Evolutionary conservation across 2,113 vertebrate genomes (phyloP).

Genomic region (Regulus satrapa): DNA sequence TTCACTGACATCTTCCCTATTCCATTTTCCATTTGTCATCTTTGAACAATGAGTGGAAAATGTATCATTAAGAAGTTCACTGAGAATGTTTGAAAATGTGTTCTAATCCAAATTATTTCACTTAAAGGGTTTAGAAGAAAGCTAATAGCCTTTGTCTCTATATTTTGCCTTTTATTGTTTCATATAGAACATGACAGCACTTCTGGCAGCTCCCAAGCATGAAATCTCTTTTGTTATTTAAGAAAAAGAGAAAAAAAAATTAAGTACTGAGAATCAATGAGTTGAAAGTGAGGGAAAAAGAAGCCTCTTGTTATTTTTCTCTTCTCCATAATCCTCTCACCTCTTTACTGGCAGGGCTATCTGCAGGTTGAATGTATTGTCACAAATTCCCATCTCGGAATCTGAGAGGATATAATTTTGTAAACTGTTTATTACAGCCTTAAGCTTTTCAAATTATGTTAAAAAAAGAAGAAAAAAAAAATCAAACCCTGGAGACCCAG

Average conservation of each 20-base stretch:
- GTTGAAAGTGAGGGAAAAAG: background rate
- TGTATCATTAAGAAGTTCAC: background rate
- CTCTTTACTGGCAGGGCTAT: background rate
- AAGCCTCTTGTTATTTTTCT: background rate
- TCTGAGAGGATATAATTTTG: background rate
- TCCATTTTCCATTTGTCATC: constrained; percentile 72
- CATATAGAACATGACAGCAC: background rate
- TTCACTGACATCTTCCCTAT: constrained; percentile 64
- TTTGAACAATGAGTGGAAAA: background rate
- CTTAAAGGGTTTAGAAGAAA: background rate
- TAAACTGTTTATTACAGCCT: background rate
- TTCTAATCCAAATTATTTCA: background rate
- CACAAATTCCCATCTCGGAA: background rate
- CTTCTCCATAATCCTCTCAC: background rate
- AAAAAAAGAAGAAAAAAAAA: too few relatives aligned
- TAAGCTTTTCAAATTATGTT: background rate
- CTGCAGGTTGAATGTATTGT: background rate
- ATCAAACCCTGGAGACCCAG: background rate
- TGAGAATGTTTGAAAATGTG: background rate
- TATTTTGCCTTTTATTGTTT: background rate
- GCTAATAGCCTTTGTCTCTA: background rate
- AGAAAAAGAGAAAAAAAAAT: background rate
- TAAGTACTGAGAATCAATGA: background rate
- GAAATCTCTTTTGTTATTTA: background rate
- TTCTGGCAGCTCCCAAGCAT: background rate